These are phyloP conservation scores for Macaca mulatta DNA, from an alignment of 2,113 vertebrate species.

Conservation along the genomic window DNA sequence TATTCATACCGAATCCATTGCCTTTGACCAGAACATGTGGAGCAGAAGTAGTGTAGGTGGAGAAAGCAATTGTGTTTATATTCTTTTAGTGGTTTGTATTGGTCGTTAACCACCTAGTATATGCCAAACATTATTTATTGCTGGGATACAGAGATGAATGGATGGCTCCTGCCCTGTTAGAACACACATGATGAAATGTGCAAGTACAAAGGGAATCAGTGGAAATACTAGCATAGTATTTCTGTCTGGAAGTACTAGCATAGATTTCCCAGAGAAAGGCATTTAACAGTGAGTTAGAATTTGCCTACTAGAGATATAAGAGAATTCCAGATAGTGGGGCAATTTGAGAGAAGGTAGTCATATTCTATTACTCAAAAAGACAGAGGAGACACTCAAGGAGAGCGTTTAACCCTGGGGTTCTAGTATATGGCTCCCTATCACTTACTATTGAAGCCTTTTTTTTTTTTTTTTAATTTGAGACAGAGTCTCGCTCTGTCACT, in stretches of 20 bases:
- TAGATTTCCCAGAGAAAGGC: neutral
- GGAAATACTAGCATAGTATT: neutral
- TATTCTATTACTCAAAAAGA: neutral
- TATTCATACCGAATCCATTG: neutral
- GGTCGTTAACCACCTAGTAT: neutral
- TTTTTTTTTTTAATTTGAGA: no score
- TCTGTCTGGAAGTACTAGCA: neutral
- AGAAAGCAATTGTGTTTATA: neutral
- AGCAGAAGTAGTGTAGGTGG: neutral
- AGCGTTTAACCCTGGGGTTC: neutral
- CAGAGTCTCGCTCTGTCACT: no score
- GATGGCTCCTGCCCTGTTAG: neutral
- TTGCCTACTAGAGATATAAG: neutral
- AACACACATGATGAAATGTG: neutral
- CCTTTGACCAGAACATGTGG: neutral
- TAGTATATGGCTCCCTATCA: neutral
- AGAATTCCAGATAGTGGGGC: neutral
- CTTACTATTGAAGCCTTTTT: neutral
- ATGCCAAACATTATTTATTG: neutral
- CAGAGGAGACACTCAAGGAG: neutral
- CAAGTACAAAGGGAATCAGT: neutral
- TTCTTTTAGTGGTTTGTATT: neutral
- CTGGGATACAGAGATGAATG: neutral
- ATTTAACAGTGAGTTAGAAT: neutral
- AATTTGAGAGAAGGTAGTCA: neutral